A percentile compares a stretch with the other conserved stretches of the same genome.
These are phyloP conservation scores for Nesogale talazaci DNA, from an alignment of 2,113 vertebrate species.

Conservation along the genomic window DNA sequence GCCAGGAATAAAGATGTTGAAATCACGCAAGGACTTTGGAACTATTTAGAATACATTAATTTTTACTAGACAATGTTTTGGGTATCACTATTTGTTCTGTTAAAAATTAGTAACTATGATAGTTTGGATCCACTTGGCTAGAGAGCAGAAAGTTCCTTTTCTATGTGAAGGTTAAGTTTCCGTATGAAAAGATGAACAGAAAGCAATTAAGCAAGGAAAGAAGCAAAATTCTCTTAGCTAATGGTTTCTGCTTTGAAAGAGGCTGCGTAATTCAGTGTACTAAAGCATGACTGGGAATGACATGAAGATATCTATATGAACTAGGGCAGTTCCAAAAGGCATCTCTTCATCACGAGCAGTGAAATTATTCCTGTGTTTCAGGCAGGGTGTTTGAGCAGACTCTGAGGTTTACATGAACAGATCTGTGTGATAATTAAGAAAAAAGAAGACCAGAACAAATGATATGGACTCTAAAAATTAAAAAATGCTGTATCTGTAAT, in stretches of 20 bases:
- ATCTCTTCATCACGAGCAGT: no score
- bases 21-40: not conserved
- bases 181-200: rapidly evolving
- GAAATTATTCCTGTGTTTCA: not conserved
- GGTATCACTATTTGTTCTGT: no score
- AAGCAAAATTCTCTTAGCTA: not conserved
- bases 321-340: rapidly evolving
- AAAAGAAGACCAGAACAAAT: not conserved
- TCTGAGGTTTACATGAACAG: not conserved
- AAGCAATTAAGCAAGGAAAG: not conserved
- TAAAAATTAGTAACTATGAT: no score
- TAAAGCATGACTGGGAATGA: rapidly evolving
- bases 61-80: not conserved
- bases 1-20: not conserved
- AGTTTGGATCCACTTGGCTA: not conserved
- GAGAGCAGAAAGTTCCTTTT: not conserved
- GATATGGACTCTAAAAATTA: no score
- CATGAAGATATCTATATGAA: not conserved
- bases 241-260: no score
- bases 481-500: not conserved
- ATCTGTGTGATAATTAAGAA: not conserved
- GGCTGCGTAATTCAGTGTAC: rapidly evolving
- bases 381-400: not conserved
- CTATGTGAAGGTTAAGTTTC: rapidly evolving
- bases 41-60: not conserved